Evolutionary conservation across 1,140 invertebrate species (phyloP).

Genomic region (Drosophila nasuta): DNA sequence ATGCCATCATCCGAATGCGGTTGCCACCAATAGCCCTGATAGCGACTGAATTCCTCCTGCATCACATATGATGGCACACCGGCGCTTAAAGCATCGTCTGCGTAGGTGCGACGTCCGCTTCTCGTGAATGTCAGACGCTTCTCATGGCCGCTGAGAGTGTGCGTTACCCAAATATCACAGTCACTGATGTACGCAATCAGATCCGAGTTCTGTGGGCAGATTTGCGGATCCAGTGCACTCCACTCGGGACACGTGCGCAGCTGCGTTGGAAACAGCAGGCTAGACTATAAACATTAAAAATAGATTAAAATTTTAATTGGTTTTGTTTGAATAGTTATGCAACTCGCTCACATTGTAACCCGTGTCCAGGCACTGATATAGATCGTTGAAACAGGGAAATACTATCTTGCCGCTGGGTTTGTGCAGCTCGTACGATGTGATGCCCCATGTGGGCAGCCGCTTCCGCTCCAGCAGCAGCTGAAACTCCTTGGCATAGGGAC

Average conservation of each 20-base stretch:
- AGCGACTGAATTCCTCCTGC: slow-evolving; percentile 98
- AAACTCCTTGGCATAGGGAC: slow-evolving; percentile 91
- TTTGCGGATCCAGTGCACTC: slow-evolving; percentile 94
- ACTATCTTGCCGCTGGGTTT: slow-evolving; percentile 92
- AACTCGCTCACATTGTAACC: slow-evolving; percentile 87
- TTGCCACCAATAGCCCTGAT: slow-evolving; percentile 99
- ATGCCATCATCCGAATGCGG: slow-evolving; percentile 90
- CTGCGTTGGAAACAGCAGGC: slow-evolving; percentile 90
- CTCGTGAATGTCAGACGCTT: slow-evolving; percentile 93
- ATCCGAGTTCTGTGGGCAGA: slow-evolving; percentile 94
- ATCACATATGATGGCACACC: slow-evolving; percentile 98
- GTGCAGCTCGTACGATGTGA: slow-evolving; percentile 96
- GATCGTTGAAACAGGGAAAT: slow-evolving; percentile 94
- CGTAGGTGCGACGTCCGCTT: slow-evolving; percentile 89
- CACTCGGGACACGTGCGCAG: slow-evolving; percentile 88
- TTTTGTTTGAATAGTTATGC: not conserved
- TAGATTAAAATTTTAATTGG: not conserved
- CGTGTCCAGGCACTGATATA: slow-evolving; percentile 92
- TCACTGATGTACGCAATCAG: slow-evolving; percentile 96
- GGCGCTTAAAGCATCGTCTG: slow-evolving; percentile 94
- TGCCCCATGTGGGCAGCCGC: slow-evolving; percentile 95
- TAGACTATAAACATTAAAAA: slow-evolving; percentile 85
- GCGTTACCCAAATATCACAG: slow-evolving; percentile 95
- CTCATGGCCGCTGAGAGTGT: slow-evolving; percentile 90
- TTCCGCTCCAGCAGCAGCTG: slow-evolving; percentile 96